Evolutionary conservation across 1,140 invertebrate genomes (phyloP).

Genomic region (Archivesica marissinica): DNA sequence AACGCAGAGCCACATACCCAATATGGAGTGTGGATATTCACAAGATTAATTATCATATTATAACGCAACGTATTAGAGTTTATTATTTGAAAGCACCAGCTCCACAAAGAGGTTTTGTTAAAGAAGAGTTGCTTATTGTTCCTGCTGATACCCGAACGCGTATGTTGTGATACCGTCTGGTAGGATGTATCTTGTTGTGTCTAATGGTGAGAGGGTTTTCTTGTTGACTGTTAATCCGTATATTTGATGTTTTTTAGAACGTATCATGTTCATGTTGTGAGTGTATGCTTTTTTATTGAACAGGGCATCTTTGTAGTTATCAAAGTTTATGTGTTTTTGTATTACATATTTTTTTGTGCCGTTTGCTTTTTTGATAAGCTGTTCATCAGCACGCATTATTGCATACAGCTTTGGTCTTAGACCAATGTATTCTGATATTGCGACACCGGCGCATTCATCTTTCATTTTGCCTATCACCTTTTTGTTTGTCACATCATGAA

Average conservation of each 20-base stretch:
- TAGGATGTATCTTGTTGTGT: conserved; percentile 41
- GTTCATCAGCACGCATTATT: too few species aligned
- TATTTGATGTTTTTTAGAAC: conserved; percentile 44
- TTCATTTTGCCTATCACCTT: too few species aligned
- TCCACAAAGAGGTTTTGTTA: conserved; percentile 59
- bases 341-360: too few species aligned
- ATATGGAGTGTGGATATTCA: conserved; percentile 57
- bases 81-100: conserved; percentile 59
- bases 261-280: conserved; percentile 64
- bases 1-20: conserved; percentile 45
- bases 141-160: conserved; percentile 44
- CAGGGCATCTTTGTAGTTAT: too few species aligned
- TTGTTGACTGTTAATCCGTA: conserved; percentile 46
- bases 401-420: too few species aligned
- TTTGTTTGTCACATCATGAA: too few species aligned
- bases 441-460: too few species aligned
- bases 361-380: too few species aligned
- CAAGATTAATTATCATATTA: conserved; percentile 29
- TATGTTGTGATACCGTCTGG: conserved; percentile 29
- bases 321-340: too few species aligned
- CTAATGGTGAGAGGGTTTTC: conserved; percentile 1
- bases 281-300: too few species aligned
- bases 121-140: conserved; percentile 57
- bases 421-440: too few species aligned
- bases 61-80: conserved; percentile 25